Base-by-base conservation (phyloP, 2,888 invertebrate genomes). In the Apamea sordens region DNA sequence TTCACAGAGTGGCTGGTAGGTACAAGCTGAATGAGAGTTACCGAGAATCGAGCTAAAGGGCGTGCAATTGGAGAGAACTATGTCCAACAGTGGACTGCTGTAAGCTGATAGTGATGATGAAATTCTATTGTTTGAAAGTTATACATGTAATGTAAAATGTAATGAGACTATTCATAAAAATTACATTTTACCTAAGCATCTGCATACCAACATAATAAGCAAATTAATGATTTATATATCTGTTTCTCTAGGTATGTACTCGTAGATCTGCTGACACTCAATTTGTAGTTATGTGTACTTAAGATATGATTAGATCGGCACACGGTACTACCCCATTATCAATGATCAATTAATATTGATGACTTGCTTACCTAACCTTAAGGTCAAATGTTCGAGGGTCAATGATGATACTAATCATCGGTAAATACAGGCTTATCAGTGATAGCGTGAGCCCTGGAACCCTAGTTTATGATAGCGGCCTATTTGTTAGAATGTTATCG, bases 261-360 rank as follows among this genome's bases (percentile, higher is more conserved):
- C 56, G 56, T 56, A 56, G 24, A 56, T 24, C 24, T 24, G 53
- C 8, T 24, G 24, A 24, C 3, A 53, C 24, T 53, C 10, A 53
- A 53, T 53, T 53, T 10, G 8, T 53, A 21, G 50, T 50, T 53
- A 53, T 24, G 8, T 41, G 41, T 41, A 53, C 53, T 21, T 50
- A 50, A 50, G 21, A 21, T 50, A 50, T 50, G 21, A 21, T 21
- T 36, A 24, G 21, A 47, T 83, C 44, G 63, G 65, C 84, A 73
- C 84, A 78, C 87, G 70, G 87, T 84, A 73, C 84, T 75, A 73
- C 32, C 63, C 68, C 59, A 56, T 65, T 68, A 73, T 64, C 56
- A 68, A 72, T 61, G n/a, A 32, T 71, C 59, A 67, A 73, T 73
- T 76, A 76, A 53, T 67, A 50, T 53, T 50, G 32, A 73, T 69